A percentile compares a stretch with the other conserved stretches of the same genome.
Evolutionary conservation across 2,888 invertebrate species (phyloP).

Genomic region (Erebia epiphron): DNA sequence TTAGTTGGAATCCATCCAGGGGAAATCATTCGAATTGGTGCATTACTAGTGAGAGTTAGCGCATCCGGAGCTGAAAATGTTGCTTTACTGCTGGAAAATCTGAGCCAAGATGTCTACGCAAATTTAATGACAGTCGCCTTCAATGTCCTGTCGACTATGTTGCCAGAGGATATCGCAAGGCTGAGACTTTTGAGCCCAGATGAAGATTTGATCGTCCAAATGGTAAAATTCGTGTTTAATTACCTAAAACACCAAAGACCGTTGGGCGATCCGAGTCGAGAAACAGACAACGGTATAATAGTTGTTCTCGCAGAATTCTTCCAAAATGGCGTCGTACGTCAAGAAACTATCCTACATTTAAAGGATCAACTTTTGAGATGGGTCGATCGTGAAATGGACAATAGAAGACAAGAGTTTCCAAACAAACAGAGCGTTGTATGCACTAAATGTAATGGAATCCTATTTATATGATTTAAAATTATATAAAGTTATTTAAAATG

Average conservation of each 20-base stretch:
- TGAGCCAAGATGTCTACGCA: conserved; percentile 67
- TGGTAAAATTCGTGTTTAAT: conserved; percentile 72
- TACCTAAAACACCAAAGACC: conserved; percentile 70
- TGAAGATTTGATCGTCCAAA: conserved; percentile 68
- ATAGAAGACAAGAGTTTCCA: conserved; percentile 53
- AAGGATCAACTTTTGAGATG: conserved; percentile 60
- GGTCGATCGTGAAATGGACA: conserved; percentile 58
- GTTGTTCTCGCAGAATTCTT: conserved; percentile 71
- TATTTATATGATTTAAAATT: conserved; percentile 45
- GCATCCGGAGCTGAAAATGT: conserved; percentile 67
- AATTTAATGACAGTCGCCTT: conserved; percentile 70
- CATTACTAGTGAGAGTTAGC: conserved; percentile 62
- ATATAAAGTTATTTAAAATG: neutral
- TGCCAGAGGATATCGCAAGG: conserved; percentile 66
- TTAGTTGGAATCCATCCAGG: conserved; percentile 69
- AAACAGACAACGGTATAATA: conserved; percentile 64
- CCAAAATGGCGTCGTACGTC: conserved; percentile 67
- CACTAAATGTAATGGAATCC: conserved; percentile 59
- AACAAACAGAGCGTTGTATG: conserved; percentile 63
- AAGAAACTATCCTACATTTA: conserved; percentile 62
- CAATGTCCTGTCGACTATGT: conserved; percentile 61
- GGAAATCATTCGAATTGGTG: conserved; percentile 68
- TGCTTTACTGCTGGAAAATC: conserved; percentile 59
- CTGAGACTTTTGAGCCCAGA: conserved; percentile 67
- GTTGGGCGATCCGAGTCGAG: conserved; percentile 58